Conservation (phyloP, 2,888 invertebrate genomes). For the Drosophila eohydei region DNA sequence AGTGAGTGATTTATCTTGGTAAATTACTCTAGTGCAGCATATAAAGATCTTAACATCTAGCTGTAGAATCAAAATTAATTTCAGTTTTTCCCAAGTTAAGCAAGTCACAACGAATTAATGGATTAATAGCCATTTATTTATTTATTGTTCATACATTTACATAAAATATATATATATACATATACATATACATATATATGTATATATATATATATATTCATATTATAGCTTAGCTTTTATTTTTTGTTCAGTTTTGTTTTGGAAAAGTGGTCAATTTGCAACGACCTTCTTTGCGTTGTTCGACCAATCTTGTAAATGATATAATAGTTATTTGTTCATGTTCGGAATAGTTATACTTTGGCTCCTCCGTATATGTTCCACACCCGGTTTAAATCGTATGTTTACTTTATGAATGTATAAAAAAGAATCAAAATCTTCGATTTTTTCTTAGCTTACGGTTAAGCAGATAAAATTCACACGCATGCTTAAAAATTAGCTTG, state of each 20-base stretch:
- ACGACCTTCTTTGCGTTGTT: slow-evolving; percentile 18
- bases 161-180: slow-evolving; percentile 24
- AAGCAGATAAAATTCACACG: slow-evolving; percentile 47
- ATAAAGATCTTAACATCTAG: too few species aligned
- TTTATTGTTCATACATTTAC: slow-evolving; percentile 6
- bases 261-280: slow-evolving; percentile 21
- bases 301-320: slow-evolving; percentile 54
- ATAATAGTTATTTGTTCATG: slow-evolving; percentile 33
- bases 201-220: neutral
- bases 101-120: neutral
- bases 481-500: slow-evolving; percentile 30
- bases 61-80: too few species aligned
- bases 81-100: neutral
- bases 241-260: slow-evolving; percentile 36
- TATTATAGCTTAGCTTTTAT: slow-evolving; percentile 10
- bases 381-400: slow-evolving; percentile 17
- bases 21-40: too few species aligned
- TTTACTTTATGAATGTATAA: slow-evolving; percentile 19
- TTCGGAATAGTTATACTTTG: slow-evolving; percentile 34
- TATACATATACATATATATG: neutral
- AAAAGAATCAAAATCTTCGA: slow-evolving; percentile 23
- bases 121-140: slow-evolving; percentile 5
- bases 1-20: too few species aligned
- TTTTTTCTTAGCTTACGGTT: slow-evolving; percentile 22
- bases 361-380: slow-evolving; percentile 37